A percentile compares a stretch with the other conserved stretches of the same genome.
phyloP scores from a whole-genome alignment of 37 sponge, comb jelly and placozoan species.

The Oopsacas minuta region DNA sequence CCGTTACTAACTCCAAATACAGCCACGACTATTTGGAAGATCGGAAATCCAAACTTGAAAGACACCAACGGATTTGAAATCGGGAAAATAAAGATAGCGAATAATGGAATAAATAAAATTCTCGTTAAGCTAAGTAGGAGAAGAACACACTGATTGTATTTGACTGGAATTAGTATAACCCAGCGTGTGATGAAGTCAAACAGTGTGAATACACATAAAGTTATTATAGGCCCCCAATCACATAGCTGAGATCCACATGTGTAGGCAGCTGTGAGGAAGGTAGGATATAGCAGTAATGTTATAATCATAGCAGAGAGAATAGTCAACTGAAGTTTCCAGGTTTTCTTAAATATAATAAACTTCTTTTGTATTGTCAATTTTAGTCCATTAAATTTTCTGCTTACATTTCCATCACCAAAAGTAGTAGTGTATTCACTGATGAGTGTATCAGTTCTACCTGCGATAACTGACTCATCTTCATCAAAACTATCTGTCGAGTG shows the following conservation, averaged over 20 bases:
- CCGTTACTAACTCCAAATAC: background rate
- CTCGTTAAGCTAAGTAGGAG: background rate
- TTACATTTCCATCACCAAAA: background rate
- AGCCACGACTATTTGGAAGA: background rate
- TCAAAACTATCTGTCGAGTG: background rate
- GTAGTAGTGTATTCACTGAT: background rate
- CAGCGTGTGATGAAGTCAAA: background rate
- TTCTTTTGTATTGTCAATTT: background rate
- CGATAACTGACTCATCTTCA: background rate
- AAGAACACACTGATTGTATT: background rate
- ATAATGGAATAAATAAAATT: background rate
- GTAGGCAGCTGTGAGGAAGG: slow-evolving; percentile 13
- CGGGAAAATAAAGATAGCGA: background rate
- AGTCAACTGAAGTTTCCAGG: background rate
- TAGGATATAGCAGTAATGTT: background rate
- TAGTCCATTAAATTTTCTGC: background rate
- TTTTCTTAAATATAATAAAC: background rate
- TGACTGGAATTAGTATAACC: background rate
- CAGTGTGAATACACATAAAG: background rate
- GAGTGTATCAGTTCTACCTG: background rate
- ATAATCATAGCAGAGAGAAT: background rate
- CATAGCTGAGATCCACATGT: background rate
- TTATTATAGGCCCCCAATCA: slow-evolving; percentile 1
- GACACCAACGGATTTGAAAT: background rate
- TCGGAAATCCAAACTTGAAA: background rate